Evolutionary conservation across 1,140 invertebrate species (phyloP), one percentile per base, ranked within the genome.

Genomic region (Sinella curviseta): DNA sequence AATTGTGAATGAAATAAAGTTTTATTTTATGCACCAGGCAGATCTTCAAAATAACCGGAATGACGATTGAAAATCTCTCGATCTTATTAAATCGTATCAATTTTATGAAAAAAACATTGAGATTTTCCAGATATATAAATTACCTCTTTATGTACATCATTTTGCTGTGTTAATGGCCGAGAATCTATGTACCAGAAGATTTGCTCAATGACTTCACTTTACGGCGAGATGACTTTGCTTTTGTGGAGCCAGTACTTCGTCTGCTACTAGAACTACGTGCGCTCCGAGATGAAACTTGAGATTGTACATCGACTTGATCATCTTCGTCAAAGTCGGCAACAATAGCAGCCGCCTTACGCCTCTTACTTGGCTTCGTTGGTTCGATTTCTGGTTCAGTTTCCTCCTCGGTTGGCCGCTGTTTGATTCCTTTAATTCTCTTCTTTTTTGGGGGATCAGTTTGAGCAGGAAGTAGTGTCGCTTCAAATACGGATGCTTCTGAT

Each of bases 211-310:
- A 20, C 20, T 20, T 48, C 8, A 4, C 57, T 26, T 26, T 60
- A n/a, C 24, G 14, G 8, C 65, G 65, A 14, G 65, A 31, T 2
- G 26, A 8, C 24, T 30, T 33, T 8, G 8, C 28, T 70, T 70
- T 70, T 2, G 65, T 12, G 4, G 65, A 70, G n/a, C 65, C n/a
- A 31, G 65, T 33, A 70, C 65, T 70, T 70, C 65, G 2, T 70
- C 31, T 30, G 31, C 65, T 70, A 30, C 28, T 33, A 14, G 2
- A 8, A 33, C 65, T 70, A 12, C 65, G 65, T 2, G 3, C 31
- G 24, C 55, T 60, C 24, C 55, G 8, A 31, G 65, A 17, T 16
- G 31, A 30, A 30, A 70, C 31, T 70, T 30, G 31, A 4, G 57
- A 14, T 26, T 14, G 3, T 8, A 17, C 16, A 16, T 65, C 57